These are phyloP conservation scores for Podarcis cretensis DNA, from an alignment of 2,113 vertebrate species.

Conservation along the genomic window DNA sequence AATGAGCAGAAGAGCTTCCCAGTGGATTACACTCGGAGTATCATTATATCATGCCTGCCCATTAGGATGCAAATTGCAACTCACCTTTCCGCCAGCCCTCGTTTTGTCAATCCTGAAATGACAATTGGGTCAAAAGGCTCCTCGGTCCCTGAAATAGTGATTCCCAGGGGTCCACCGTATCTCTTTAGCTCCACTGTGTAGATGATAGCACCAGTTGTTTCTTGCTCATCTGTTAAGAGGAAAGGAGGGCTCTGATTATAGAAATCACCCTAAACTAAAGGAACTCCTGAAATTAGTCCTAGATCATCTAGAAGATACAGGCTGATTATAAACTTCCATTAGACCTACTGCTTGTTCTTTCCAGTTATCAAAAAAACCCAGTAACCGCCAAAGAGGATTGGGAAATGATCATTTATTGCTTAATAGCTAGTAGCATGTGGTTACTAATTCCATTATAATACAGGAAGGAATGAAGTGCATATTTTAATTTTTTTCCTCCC, in stretches of 20 bases:
- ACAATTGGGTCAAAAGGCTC: slow-evolving; percentile 98
- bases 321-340: too few species aligned
- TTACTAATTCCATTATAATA: too few species aligned
- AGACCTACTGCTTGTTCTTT: too few species aligned
- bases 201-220: slow-evolving; percentile 92
- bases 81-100: slow-evolving; percentile 97
- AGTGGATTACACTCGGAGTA: not conserved
- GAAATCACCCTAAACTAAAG: not conserved
- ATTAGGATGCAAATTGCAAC: not conserved
- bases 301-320: too few species aligned
- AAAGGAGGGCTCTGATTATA: not conserved
- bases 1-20: not conserved
- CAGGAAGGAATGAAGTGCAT: too few species aligned
- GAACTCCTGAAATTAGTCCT: too few species aligned
- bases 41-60: not conserved
- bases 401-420: not conserved
- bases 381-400: not conserved
- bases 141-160: slow-evolving; percentile 97
- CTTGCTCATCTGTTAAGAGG: slow-evolving; percentile 88
- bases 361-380: too few species aligned
- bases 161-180: slow-evolving; percentile 93
- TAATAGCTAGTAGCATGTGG: too few species aligned
- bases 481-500: too few species aligned
- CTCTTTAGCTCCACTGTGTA: slow-evolving; percentile 96
- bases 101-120: slow-evolving; percentile 94